Conservation (phyloP, 1,140 invertebrate species). For the Lucilia cuprina region DNA sequence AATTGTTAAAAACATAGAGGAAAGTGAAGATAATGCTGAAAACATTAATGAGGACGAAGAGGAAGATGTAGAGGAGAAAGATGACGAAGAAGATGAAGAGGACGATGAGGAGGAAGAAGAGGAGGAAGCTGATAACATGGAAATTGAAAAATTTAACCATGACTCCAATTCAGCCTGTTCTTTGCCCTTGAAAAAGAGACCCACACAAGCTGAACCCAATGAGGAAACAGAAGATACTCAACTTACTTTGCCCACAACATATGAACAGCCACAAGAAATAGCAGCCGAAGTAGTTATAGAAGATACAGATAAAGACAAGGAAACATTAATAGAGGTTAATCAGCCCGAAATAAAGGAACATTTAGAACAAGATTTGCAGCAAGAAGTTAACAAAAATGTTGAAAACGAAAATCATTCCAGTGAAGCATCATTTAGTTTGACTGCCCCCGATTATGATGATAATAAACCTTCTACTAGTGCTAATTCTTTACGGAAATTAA, state of each 20-base stretch:
- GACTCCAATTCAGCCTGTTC: slow-evolving; percentile 2
- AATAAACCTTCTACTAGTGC: neutral
- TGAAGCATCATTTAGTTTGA: neutral
- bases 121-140: neutral
- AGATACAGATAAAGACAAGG: neutral
- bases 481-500: neutral
- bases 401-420: neutral
- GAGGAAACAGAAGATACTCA: neutral
- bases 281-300: neutral
- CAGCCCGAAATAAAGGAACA: neutral
- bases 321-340: neutral
- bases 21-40: neutral
- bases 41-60: neutral
- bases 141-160: neutral
- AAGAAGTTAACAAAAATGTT: neutral
- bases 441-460: neutral
- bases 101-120: neutral
- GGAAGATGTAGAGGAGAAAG: neutral
- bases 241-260: neutral
- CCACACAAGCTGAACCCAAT: neutral
- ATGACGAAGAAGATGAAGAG: neutral
- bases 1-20: too few relatives aligned
- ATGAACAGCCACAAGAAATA: slow-evolving; percentile 12
- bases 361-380: neutral
- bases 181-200: neutral